Evolutionary conservation across 2,113 vertebrate species (phyloP).

Genomic region (Callorhinus ursinus): DNA sequence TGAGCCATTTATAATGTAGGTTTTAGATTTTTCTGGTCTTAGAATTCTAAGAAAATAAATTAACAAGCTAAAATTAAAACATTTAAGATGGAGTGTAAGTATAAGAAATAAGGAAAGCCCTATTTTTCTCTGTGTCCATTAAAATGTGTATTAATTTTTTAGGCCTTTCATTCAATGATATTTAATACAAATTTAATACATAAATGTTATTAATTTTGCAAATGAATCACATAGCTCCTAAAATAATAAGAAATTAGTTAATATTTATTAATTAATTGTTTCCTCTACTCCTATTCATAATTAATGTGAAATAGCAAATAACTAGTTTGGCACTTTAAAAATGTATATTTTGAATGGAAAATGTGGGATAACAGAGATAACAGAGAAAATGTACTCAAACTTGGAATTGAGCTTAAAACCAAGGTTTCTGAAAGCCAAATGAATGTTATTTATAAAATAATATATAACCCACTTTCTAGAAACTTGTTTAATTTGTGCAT

Average conservation of each 20-base stretch:
- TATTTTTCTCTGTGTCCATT: background rate
- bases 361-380: background rate
- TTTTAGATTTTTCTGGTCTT: constrained; percentile 6
- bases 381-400: background rate
- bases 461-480: background rate
- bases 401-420: background rate
- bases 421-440: background rate
- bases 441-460: background rate
- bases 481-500: background rate
- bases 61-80: background rate
- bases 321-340: background rate
- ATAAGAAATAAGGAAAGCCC: background rate
- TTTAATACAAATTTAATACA: background rate
- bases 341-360: background rate
- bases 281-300: background rate
- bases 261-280: background rate
- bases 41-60: background rate
- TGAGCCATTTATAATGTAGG: background rate
- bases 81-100: background rate
- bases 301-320: background rate
- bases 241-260: background rate
- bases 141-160: background rate
- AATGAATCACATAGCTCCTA: background rate
- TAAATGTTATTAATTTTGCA: background rate
- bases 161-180: background rate